These are phyloP conservation scores for Labroides dimidiatus DNA, from an alignment of 2,797 vertebrate species.

Conservation along the genomic window DNA sequence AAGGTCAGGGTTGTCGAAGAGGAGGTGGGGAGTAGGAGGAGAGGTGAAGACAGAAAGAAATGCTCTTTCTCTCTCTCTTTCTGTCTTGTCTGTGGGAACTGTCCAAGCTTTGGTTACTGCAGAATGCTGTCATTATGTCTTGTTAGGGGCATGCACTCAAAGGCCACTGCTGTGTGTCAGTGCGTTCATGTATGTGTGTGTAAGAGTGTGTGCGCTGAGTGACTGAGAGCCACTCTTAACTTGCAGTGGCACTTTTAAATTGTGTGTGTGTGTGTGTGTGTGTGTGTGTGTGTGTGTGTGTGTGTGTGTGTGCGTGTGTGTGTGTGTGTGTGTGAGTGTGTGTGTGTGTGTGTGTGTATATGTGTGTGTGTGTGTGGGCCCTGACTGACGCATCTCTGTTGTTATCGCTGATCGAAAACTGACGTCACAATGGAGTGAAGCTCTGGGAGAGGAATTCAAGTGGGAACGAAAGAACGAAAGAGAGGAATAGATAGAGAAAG, in stretches of 20 bases:
- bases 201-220: slow-evolving; percentile 27
- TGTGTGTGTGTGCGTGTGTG: slow-evolving; percentile 52
- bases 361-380: slow-evolving; percentile 67
- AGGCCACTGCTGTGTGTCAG: slow-evolving; percentile 71
- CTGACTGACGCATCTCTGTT: slow-evolving; percentile 78
- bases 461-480: slow-evolving; percentile 79
- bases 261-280: slow-evolving; percentile 7
- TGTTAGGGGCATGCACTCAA: slow-evolving; percentile 71
- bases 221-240: slow-evolving; percentile 37
- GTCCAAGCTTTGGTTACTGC: slow-evolving; percentile 70
- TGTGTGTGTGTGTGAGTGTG: slow-evolving; percentile 25
- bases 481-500: slow-evolving; percentile 74
- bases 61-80: slow-evolving; percentile 70
- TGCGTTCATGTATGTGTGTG: slow-evolving; percentile 36
- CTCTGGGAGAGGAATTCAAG: slow-evolving; percentile 82
- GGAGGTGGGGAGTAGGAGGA: slow-evolving; percentile 74
- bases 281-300: slow-evolving; percentile 69
- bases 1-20: slow-evolving; percentile 76
- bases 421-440: slow-evolving; percentile 75
- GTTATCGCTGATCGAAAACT: slow-evolving; percentile 74
- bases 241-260: slow-evolving; percentile 29
- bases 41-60: slow-evolving; percentile 78
- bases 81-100: slow-evolving; percentile 85
- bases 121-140: slow-evolving; percentile 86
- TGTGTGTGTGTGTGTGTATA: slow-evolving; percentile 14